A percentile compares a stretch with the other conserved stretches of the same genome.
These are phyloP conservation scores for Paratilapia polleni DNA, from an alignment of 2,113 vertebrate genomes.

Conservation along the genomic window DNA sequence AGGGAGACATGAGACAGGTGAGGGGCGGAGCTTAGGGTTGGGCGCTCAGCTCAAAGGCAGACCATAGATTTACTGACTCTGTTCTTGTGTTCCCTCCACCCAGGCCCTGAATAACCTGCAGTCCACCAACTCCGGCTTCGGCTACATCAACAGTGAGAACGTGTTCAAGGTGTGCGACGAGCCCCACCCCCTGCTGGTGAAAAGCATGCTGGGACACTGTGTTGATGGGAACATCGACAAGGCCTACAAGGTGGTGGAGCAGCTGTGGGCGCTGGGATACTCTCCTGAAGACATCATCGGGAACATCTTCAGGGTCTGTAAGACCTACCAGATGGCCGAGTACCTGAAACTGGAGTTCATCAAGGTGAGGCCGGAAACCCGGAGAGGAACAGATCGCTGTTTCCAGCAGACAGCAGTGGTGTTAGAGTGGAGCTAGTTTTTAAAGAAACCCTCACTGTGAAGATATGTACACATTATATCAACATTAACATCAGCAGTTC, in stretches of 20 bases:
- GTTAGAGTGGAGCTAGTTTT: too few relatives aligned
- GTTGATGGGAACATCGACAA: conserved; percentile 88
- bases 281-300: conserved; percentile 96
- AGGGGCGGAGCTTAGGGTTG: neutral
- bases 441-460: neutral
- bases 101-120: conserved; percentile 97
- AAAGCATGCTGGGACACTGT: conserved; percentile 95
- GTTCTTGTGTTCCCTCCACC: neutral
- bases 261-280: conserved; percentile 96
- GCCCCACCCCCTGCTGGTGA: conserved; percentile 95
- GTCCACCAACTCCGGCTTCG: conserved; percentile 94
- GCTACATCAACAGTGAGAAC: conserved; percentile 95
- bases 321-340: conserved; percentile 94
- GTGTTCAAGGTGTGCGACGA: conserved; percentile 99
- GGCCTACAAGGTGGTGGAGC: conserved; percentile 95
- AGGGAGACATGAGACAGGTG: conserved; percentile 99
- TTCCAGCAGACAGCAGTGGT: neutral
- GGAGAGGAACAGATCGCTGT: neutral
- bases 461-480: neutral
- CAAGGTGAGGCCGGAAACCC: conserved; percentile 81
- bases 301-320: conserved; percentile 97
- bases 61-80: neutral
- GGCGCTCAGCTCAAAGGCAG: rapidly evolving
- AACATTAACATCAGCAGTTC: neutral
- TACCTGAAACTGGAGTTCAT: conserved; percentile 98